Base-by-base conservation (phyloP, 2,113 vertebrate species). In the Anthoscopus minutus region DNA sequence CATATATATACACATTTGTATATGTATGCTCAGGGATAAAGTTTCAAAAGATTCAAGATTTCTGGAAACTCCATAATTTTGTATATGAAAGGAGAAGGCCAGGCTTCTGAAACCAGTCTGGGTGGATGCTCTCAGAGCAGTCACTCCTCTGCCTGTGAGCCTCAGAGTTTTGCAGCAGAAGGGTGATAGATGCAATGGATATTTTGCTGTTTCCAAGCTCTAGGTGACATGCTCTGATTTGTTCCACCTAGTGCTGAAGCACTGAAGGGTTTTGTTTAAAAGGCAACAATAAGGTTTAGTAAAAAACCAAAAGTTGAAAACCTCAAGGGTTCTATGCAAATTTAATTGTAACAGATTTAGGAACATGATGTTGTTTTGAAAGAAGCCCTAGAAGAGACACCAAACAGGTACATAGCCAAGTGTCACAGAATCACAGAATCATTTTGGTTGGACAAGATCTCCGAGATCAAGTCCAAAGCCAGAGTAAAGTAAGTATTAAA, bases 401-500 rank as follows among this genome's bases (percentile, higher is more conserved):
- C 22, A 71, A 40, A 48, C 7, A 44, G 9, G 4, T 42, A 54
- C 33, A 15, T 8, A 80, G 10, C 6, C 19, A 51, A 38, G 4
- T 9, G 27, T 40, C 47, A 69, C 11, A 76, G n/a, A 65, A 74
- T 33, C n/a, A 21, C 11, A 48, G 42, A 21, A 47, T 40, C 12
- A 19, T 23, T 82, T 35, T 61, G 18, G 14, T 48, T 61, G 30
- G 30, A 54, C 27, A 48, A 48, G 3, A 69, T 5, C 18, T 37
- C 25, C 38, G 40, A 77, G 12, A 13, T 18, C 25, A 69, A n/a
- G n/a, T n/a, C n/a, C n/a, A n/a, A n/a, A 27, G 6, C 0, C 33
- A 35, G 21, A 54, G 18, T 27, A 54, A 42, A 48, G 9, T 37
- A 76, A 60, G 4, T 35, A 53, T 31, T n/a, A 35, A 76, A 48